Evolutionary conservation across 2,797 vertebrate species (phyloP).

Genomic region (Rhinichthys osculus): DNA sequence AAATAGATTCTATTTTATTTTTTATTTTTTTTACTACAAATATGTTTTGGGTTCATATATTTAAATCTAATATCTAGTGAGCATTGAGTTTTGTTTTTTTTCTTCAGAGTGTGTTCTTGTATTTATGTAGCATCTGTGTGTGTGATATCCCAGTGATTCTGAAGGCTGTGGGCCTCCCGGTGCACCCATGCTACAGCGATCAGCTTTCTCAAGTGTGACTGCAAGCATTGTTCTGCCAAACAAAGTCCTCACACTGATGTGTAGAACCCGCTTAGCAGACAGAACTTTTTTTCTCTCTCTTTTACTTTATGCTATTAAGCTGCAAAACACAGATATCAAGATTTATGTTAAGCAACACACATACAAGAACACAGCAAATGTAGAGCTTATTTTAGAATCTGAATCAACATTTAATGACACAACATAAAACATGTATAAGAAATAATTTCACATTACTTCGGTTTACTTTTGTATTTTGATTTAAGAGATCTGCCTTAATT

Average conservation of each 20-base stretch:
- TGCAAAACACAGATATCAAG: conserved; percentile 52
- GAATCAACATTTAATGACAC: neutral
- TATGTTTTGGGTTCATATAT: neutral
- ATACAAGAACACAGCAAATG: neutral
- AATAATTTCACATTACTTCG: neutral
- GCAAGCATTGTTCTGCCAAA: conserved; percentile 91
- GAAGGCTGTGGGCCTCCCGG: conserved; percentile 80
- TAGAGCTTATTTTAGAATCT: neutral
- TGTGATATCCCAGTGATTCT: conserved; percentile 82
- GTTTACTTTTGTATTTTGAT: neutral
- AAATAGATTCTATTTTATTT: neutral
- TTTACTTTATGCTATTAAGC: conserved; percentile 34
- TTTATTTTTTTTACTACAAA: neutral
- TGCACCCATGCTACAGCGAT: conserved; percentile 82
- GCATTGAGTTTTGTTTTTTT: conserved; percentile 66
- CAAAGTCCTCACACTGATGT: conserved; percentile 93
- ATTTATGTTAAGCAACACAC: conserved; percentile 1
- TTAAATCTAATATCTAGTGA: conserved; percentile 27
- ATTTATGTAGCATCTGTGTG: conserved; percentile 76
- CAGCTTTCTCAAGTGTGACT: conserved; percentile 88
- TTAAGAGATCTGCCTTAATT: neutral
- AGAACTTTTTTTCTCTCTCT: conserved; percentile 27
- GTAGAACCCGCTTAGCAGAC: conserved; percentile 58
- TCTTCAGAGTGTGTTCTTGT: conserved; percentile 62
- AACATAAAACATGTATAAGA: neutral